Percentiles rank a stretch among this genome's conserved stretches.
Conservation (phyloP, 2,113 vertebrate species). For the Trematomus loennbergii region DNA sequence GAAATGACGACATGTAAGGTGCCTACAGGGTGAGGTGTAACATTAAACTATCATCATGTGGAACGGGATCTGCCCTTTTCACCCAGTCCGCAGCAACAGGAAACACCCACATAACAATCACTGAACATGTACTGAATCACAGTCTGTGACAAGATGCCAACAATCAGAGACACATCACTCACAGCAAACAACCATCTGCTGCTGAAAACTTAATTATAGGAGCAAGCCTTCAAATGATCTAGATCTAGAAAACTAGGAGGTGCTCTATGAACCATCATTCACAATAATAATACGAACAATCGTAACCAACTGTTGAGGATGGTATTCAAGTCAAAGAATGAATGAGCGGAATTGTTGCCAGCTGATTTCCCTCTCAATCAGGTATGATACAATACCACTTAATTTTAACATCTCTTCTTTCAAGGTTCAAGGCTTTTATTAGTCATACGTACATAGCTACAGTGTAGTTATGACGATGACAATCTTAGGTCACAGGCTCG, state of each 20-base stretch:
- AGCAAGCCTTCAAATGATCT: background rate
- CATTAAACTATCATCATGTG: background rate
- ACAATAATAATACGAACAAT: background rate
- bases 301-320: too few relatives aligned
- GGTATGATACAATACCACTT: background rate
- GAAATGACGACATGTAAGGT: background rate
- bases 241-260: too few relatives aligned
- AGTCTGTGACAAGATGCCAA: slow-evolving; percentile 10
- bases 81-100: background rate
- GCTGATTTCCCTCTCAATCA: background rate
- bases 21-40: background rate
- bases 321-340: background rate
- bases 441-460: too few relatives aligned
- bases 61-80: background rate
- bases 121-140: slow-evolving; percentile 4
- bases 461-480: too few relatives aligned
- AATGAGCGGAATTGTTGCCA: background rate
- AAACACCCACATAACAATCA: slow-evolving; percentile 25
- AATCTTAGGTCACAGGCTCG: too few relatives aligned
- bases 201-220: background rate
- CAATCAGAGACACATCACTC: slow-evolving; percentile 12
- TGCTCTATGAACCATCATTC: background rate
- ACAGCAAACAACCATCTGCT: slow-evolving; percentile 14
- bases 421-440: too few relatives aligned
- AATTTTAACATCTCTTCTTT: background rate